These are phyloP conservation scores for Nomada flava DNA, from an alignment of 2,888 invertebrate species.

Conservation along the genomic window DNA sequence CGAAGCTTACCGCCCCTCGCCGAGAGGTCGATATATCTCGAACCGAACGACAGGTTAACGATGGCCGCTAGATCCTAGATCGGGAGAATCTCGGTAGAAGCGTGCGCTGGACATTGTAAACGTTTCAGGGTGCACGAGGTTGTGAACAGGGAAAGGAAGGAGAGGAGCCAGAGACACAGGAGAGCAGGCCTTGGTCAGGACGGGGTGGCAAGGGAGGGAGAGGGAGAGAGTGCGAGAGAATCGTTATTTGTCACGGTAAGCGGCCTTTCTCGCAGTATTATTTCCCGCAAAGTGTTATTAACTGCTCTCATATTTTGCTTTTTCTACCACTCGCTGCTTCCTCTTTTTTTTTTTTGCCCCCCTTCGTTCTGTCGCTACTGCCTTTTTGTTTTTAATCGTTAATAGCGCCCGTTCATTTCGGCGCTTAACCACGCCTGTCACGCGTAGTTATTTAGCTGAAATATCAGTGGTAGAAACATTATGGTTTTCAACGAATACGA, in stretches of 20 bases:
- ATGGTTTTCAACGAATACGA: conserved; percentile 51
- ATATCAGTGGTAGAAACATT: conserved; percentile 77
- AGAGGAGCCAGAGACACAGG: conserved; percentile 40
- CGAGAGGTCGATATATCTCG: not conserved
- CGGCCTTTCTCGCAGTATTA: conserved; percentile 84
- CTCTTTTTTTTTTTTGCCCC: conserved; percentile 61
- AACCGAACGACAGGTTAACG: not conserved
- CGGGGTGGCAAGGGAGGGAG: conserved; percentile 22
- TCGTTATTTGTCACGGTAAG: conserved; percentile 84
- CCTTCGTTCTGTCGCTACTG: conserved; percentile 68
- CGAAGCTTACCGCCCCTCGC: no score
- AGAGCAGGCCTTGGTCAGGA: conserved; percentile 12
- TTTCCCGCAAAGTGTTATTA: conserved; percentile 84
- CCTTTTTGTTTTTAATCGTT: conserved; percentile 80
- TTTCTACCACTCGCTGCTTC: conserved; percentile 78
- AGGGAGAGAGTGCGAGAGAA: conserved; percentile 71
- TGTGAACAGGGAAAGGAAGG: conserved; percentile 46
- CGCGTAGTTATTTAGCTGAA: conserved; percentile 81
- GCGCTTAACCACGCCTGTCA: conserved; percentile 80
- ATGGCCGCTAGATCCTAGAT: not conserved
- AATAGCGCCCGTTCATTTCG: conserved; percentile 83
- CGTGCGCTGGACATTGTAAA: conserved; percentile 65
- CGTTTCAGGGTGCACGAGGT: conserved; percentile 47
- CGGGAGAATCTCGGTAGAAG: conserved; percentile 5
- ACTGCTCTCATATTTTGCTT: conserved; percentile 84